Percentiles rank a stretch among this genome's conserved stretches.
Evolutionary conservation across 2,113 vertebrate species (phyloP).

Genomic region (Cepphus grylle): DNA sequence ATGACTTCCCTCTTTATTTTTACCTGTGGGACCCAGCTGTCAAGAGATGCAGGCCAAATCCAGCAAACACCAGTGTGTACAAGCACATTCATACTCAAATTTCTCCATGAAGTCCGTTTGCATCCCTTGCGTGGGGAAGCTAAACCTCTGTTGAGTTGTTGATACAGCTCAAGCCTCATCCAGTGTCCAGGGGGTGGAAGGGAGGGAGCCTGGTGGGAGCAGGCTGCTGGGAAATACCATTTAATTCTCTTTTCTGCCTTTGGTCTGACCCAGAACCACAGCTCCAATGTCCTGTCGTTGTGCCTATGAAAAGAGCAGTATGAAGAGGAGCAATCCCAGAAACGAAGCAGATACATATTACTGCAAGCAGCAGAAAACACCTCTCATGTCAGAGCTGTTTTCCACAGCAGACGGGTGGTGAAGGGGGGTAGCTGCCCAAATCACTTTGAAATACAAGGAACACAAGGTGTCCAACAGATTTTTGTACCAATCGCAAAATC

Average conservation of each 20-base stretch:
- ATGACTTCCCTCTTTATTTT: not conserved
- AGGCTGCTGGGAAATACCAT: not conserved
- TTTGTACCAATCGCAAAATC: not conserved
- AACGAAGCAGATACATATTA: not conserved
- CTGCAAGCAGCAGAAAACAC: not conserved
- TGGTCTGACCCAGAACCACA: not conserved
- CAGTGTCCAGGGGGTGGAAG: not conserved
- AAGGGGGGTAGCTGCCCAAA: not conserved
- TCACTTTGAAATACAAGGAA: not conserved
- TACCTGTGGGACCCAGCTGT: not conserved
- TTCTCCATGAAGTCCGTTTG: not conserved
- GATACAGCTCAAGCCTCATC: not conserved
- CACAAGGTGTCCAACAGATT: not conserved
- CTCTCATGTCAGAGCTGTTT: not conserved
- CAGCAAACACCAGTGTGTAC: not conserved
- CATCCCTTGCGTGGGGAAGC: not conserved
- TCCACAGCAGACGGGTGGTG: not conserved
- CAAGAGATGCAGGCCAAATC: not conserved
- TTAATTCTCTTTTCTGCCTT: not conserved
- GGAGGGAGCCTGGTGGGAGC: not conserved
- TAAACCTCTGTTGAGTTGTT: not conserved
- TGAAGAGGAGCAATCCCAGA: not conserved
- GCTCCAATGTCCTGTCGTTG: not conserved
- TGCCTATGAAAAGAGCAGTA: not conserved
- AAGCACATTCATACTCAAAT: not conserved